Conservation (phyloP, 2,797 vertebrate species). For the Coregonus ussuriensis region DNA sequence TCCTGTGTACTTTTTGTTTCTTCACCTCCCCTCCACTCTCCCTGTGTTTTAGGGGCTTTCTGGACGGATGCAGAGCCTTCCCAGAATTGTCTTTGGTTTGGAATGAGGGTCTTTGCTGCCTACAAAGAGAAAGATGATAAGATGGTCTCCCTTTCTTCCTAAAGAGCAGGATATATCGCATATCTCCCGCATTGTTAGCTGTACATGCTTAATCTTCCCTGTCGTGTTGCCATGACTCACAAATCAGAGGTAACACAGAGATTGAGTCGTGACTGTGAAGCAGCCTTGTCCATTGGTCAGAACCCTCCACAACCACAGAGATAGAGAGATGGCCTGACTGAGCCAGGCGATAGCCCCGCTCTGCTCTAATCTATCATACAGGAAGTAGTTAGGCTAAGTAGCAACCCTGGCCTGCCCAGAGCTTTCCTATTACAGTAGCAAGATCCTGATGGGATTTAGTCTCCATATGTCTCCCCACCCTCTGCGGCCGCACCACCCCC, state of each 20-base stretch:
- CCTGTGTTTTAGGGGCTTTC: slow-evolving; percentile 19
- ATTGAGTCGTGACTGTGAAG: slow-evolving; percentile 30
- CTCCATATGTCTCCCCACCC: slow-evolving; percentile 15
- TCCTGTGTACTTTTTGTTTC: slow-evolving; percentile 64
- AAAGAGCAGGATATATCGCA: background rate
- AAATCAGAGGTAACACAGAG: slow-evolving; percentile 5
- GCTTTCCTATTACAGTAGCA: slow-evolving; percentile 81
- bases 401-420: slow-evolving; percentile 81
- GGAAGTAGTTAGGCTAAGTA: slow-evolving; percentile 88
- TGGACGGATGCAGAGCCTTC: slow-evolving; percentile 25
- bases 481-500: slow-evolving; percentile 5
- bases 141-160: slow-evolving; percentile 20
- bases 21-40: slow-evolving; percentile 41
- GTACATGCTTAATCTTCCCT: slow-evolving; percentile 4
- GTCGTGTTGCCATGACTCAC: background rate
- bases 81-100: slow-evolving; percentile 7
- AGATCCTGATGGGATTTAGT: slow-evolving; percentile 73
- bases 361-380: slow-evolving; percentile 77
- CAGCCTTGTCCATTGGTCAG: slow-evolving; percentile 16
- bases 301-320: background rate
- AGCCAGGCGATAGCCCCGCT: slow-evolving; percentile 49
- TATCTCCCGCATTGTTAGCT: slow-evolving; percentile 1
- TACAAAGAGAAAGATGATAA: slow-evolving; percentile 16
- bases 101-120: slow-evolving; percentile 6
- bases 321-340: slow-evolving; percentile 44